Evolutionary conservation across 2,797 vertebrate genomes (phyloP), one percentile per base, ranked within the genome.

Genomic region (Petrocephalus sullivani): DNA sequence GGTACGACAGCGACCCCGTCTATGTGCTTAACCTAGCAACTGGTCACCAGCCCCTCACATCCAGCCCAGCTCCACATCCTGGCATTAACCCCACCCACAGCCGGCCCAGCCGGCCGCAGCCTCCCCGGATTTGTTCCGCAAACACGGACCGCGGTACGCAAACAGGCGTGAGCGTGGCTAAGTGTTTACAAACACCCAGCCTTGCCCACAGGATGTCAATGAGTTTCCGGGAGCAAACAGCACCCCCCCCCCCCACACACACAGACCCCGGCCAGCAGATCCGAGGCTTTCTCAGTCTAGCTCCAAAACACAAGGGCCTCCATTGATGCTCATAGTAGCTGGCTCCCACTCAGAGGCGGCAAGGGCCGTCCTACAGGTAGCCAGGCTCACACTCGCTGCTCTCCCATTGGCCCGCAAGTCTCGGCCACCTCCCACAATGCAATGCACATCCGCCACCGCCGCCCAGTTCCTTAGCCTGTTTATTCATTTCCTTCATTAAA

Each of bases 151-250:
- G 7, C 33, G 57, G 57, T 61, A 61, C 16, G 14, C 85, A 64
- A 61, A 87, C 58, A 87, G 85, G 33, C 9, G 53, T 16, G 3
- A 87, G 57, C 7, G 33, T 28, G 85, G 33, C 41, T 87, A 87
- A 87, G 85, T 64, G 85, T 49, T 23, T 64, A 87, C 85, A 87
- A 87, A 64, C 37, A 87, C 57, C 58, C n/a, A 7, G 19, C 6
- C 9, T 14, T 49, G 37, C 16, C 85, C 85, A 7, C 85, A 87
- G 37, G 58, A 61, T 87, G 85, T 64, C 85, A 61, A 19, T 5
- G 28, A 87, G 85, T 87, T 87, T 87, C 85, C 58, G 57, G 5
- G 58, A 37, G 58, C 19, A 86, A 86, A 86, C 85, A 64, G 56
- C 10, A 8, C 16, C 85, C 85, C 56, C 28, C 56, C 28, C 23